Evolutionary conservation across 2,113 vertebrate species (phyloP).

Genomic region (Malurus melanocephalus): DNA sequence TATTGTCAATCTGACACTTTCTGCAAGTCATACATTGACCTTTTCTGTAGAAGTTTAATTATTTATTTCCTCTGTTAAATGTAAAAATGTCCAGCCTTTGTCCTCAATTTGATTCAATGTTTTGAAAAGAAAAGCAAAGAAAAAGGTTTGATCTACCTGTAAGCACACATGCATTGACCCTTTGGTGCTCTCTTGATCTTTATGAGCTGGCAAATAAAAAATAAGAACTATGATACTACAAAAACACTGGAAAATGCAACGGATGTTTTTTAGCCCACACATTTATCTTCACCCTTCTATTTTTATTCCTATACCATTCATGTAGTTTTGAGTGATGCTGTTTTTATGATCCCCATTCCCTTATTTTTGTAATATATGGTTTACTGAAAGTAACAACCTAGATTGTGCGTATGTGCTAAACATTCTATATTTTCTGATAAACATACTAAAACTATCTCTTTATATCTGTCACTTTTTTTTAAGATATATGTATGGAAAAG

Average conservation of each 20-base stretch:
- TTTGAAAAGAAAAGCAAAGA: neutral
- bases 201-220: neutral
- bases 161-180: neutral
- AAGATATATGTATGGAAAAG: neutral
- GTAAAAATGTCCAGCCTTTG: neutral
- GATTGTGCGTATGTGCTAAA: neutral
- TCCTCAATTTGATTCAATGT: neutral
- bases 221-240: neutral
- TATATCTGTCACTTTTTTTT: neutral
- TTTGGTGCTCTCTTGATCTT: neutral
- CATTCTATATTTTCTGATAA: neutral
- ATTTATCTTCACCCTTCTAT: neutral
- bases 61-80: slow-evolving; percentile 3
- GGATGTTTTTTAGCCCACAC: too few relatives aligned
- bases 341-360: neutral
- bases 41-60: neutral
- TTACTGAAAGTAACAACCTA: neutral
- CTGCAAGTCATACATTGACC: neutral
- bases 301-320: neutral
- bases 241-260: neutral
- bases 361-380: neutral
- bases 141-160: neutral
- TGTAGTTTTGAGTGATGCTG: neutral
- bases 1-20: neutral
- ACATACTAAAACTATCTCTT: neutral